Evolutionary conservation across 2,888 invertebrate species (phyloP).

Genomic region (Nomada ferruginata): DNA sequence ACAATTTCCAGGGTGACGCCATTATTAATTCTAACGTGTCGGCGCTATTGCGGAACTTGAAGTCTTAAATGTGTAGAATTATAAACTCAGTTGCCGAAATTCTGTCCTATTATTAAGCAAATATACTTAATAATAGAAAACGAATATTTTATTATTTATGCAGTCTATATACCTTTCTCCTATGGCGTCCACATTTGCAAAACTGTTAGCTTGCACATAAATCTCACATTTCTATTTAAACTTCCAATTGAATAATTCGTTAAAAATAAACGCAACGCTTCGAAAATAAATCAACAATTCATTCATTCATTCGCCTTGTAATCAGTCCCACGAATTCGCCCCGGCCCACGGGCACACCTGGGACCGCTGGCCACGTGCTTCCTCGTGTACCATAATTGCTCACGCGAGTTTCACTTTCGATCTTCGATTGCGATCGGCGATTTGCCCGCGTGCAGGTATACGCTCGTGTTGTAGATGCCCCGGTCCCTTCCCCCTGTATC

Average conservation of each 20-base stretch:
- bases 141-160: no score
- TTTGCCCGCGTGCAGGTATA: constrained; percentile 44
- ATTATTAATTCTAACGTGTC: constrained; percentile 29
- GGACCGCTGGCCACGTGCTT: not conserved
- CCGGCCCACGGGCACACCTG: not conserved
- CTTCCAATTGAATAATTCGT: no score
- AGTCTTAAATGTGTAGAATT: not conserved
- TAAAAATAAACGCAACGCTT: no score
- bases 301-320: not conserved
- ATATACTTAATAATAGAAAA: no score
- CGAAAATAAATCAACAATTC: not conserved
- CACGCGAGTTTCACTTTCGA: constrained; percentile 75
- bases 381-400: constrained; percentile 45
- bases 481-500: constrained; percentile 73
- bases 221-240: no score
- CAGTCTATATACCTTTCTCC: no score
- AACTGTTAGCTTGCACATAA: no score
- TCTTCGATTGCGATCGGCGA: constrained; percentile 74
- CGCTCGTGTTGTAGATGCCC: constrained; percentile 30
- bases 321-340: not conserved
- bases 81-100: not conserved
- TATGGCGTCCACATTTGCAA: no score
- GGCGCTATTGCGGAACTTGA: not conserved
- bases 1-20: constrained; percentile 7
- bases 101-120: no score